These are phyloP conservation scores for Aselliscus stoliczkanus DNA, from an alignment of 2,797 vertebrate species.

Conservation along the genomic window DNA sequence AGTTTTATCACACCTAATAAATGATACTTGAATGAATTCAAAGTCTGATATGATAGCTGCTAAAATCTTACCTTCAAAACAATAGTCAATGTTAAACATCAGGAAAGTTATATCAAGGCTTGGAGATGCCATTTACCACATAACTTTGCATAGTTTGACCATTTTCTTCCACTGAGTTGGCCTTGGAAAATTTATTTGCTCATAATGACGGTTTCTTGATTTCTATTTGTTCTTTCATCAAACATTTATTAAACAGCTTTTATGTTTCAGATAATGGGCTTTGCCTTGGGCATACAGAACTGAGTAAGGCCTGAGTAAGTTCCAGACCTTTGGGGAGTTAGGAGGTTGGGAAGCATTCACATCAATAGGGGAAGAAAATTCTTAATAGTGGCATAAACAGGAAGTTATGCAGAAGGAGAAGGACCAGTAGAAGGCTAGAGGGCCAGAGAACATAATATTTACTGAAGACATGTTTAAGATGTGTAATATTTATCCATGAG, in stretches of 20 bases:
- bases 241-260: constrained; percentile 20
- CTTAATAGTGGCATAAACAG: not conserved
- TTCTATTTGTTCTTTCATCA: constrained; percentile 52
- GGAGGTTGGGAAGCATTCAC: not conserved
- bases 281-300: not conserved
- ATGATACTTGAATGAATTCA: constrained; percentile 47
- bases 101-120: not conserved
- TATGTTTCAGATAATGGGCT: not conserved
- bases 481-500: not conserved
- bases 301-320: not conserved
- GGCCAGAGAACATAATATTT: not conserved
- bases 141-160: not conserved
- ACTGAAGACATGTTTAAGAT: not conserved
- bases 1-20: constrained; percentile 62
- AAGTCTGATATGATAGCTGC: constrained; percentile 41
- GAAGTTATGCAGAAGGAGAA: not conserved
- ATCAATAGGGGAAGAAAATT: not conserved
- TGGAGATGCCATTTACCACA: not conserved
- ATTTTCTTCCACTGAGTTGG: constrained; percentile 19
- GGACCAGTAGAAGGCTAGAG: not conserved
- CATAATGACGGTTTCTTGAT: constrained; percentile 28
- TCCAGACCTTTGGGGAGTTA: not conserved
- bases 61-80: constrained; percentile 58
- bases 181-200: constrained; percentile 35
- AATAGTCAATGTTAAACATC: constrained; percentile 13